phyloP scores from a whole-genome alignment of 1,140 invertebrate genomes.

The Tachypleus tridentatus region DNA sequence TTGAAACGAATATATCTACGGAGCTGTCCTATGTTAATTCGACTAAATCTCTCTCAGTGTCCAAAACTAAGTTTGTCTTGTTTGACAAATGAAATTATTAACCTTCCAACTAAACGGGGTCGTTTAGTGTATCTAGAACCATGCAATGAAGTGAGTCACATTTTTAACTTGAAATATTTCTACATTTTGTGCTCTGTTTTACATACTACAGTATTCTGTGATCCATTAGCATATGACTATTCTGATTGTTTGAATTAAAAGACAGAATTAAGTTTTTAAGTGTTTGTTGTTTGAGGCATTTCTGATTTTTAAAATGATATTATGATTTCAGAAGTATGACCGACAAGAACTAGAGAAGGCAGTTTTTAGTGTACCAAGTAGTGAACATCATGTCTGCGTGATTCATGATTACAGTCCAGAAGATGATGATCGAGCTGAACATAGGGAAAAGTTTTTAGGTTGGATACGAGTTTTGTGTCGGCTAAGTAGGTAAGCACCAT shows the following conservation, averaged over 20 bases:
- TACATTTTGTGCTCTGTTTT: too few relatives aligned
- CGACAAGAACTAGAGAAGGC: conserved; percentile 3
- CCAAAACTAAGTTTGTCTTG: conserved; percentile 9
- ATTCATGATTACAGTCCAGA: conserved; percentile 7
- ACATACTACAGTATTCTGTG: too few relatives aligned
- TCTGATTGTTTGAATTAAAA: too few relatives aligned
- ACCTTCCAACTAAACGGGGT: neutral
- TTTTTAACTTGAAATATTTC: neutral
- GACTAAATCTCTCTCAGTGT: conserved; percentile 13
- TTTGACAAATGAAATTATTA: neutral
- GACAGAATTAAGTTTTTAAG: neutral
- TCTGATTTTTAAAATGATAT: neutral
- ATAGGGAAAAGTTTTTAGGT: conserved; percentile 5
- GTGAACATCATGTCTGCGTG: conserved; percentile 4
- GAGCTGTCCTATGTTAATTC: conserved; percentile 6
- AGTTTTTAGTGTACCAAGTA: conserved; percentile 3
- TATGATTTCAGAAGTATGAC: conserved; percentile 11
- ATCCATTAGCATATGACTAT: too few relatives aligned
- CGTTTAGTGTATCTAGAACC: conserved; percentile 14
- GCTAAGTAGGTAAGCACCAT: neutral
- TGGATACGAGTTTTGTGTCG: conserved; percentile 8
- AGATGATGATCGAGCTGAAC: conserved; percentile 5
- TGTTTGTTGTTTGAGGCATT: neutral
- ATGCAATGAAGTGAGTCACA: conserved; percentile 6
- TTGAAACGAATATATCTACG: conserved; percentile 8